These are phyloP conservation scores for Ischnura elegans DNA, from an alignment of 2,888 invertebrate genomes.

Conservation along the genomic window DNA sequence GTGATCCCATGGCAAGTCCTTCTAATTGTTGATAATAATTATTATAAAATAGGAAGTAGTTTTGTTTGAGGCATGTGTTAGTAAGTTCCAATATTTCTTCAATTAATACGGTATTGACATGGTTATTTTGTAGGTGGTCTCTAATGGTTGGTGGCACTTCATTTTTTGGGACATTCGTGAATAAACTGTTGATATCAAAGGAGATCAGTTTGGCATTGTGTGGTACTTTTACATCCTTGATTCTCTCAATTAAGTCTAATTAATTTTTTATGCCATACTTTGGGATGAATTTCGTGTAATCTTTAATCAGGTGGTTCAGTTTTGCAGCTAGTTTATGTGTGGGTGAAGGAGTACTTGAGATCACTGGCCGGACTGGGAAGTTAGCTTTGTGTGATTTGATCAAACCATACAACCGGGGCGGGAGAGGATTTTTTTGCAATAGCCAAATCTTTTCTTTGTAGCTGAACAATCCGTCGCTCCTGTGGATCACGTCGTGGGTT, in stretches of 20 bases:
- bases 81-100: not conserved
- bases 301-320: not conserved
- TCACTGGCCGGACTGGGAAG: not conserved
- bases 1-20: not conserved
- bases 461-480: not conserved
- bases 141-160: not conserved
- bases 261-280: not conserved
- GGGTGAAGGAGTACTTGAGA: not conserved
- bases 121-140: not conserved
- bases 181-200: not conserved
- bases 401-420: not conserved
- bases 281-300: not conserved
- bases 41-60: not conserved
- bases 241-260: not conserved
- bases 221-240: not conserved
- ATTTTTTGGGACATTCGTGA: not conserved
- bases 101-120: not conserved
- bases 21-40: not conserved
- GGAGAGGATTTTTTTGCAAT: not conserved
- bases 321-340: not conserved
- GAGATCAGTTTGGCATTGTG: not conserved
- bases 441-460: not conserved
- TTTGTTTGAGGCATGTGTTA: not conserved
- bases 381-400: constrained; percentile 9
- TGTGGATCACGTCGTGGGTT: not conserved